Evolutionary conservation across 2,113 vertebrate genomes (phyloP), one percentile per base, ranked within the genome.

Genomic region (Ardeotis arabs): DNA sequence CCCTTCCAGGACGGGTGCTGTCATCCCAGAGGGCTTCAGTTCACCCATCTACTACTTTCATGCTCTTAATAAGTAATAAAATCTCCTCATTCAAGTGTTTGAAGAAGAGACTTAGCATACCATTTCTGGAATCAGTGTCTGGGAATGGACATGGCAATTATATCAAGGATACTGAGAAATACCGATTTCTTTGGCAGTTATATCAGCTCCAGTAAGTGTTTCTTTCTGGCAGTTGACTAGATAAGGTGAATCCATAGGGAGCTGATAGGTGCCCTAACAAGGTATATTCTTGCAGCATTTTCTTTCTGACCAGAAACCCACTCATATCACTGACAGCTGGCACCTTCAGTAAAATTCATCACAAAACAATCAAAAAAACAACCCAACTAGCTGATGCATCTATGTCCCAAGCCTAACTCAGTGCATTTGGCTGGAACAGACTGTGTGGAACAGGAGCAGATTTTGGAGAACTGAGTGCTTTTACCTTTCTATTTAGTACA

Each of bases 211-310:
- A 31, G 18, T n/a, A 76, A 53, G 53, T 41, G 66, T 70, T 90
- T 84, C 49, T 66, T 96, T 95, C 39, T 96, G 91, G 87, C 88
- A 96, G 66, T 28, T 88, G 62, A 64, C 53, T 90, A 37, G 37
- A 59, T 91, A 74, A 74, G 16, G 37, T 77, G 76, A 91, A 73
- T 95, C 82, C 6, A 5, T 62, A 27, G 45, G 85, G 87, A 82
- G 50, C n/a, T 80, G 80, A 77, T n/a, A 89, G 58, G 44, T 92
- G 37, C 17, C 45, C 62, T 84, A 82, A 89, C 67, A 93, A 92
- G 67, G 16, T 41, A 22, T 67, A 82, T 41, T 89, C 39, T 39
- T 87, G 37, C 29, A 85, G 44, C 52, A 53, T 91, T 87, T 79
- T 96, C 25, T 45, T 76, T 94, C 84, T 93, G 76, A 60, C 80